Evolutionary conservation across 92 coral and sea anemone species (phyloP), one percentile per base, ranked within the genome.

Genomic region (Ricordea florida): DNA sequence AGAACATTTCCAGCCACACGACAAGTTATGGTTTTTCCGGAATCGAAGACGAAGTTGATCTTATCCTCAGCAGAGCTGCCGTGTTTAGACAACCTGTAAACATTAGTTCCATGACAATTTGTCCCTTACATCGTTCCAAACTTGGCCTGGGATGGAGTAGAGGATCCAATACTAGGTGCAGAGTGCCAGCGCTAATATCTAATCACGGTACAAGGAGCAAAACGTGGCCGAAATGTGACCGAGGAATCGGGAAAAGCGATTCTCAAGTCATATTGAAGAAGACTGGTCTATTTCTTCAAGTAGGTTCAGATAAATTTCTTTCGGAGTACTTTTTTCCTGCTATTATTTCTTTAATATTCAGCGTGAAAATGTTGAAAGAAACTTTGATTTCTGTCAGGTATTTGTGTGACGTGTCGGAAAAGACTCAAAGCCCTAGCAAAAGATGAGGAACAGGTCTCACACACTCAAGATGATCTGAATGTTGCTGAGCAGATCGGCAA

Each of bases 61-160:
- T n/a, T 37, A 37, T 37, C 43, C 43, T 37, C 45, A 66, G 47
- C 61, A 38, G 49, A 35, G 61, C 81, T 5, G 52, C 73, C 45
- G 57, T 74, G 47, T 74, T 74, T 38, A 52, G 74, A 16, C 60
- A 27, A 26, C 79, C 79, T 23, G 38, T 27, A 57, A 72, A 72
- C 48, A 29, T 72, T 29, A 56, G 41, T 34, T 16, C 64, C 26
- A 51, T 55, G 33, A 72, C 74, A 45, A 74, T 61, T 52, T 74
- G 81, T 31, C 73, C 81, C 21, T 52, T 50, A 45, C 81, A 74
- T n/a, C 70, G 81, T 29, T 40, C 30, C 38, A 56, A 26, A 14
- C 88, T 82, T 52, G 88, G 83, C 30, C 5, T 82, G 6, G 88
- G 88, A 11, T 82, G 88, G 88, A 52, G 65, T 62, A 21, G 76